A percentile compares a stretch with the other conserved stretches of the same genome.
These are phyloP conservation scores for Xenopus laevis DNA, from an alignment of 2,113 vertebrate genomes.

Conservation along the genomic window DNA sequence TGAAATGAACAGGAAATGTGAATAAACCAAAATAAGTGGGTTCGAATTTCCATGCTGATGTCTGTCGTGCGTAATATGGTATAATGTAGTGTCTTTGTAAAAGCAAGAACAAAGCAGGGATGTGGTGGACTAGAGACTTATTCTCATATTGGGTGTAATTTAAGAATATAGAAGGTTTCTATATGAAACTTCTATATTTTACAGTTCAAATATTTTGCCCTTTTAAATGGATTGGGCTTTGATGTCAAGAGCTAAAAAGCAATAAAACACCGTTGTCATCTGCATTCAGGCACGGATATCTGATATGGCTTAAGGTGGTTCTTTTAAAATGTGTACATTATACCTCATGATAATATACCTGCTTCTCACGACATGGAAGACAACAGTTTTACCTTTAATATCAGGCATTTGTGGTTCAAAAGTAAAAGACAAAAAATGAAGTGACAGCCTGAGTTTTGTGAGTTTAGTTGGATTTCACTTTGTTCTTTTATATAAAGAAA, in stretches of 20 bases:
- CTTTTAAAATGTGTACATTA: not conserved
- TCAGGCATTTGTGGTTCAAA: too few relatives aligned
- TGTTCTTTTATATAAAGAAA: too few relatives aligned
- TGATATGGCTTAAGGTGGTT: not conserved
- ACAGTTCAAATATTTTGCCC: conserved; percentile 9
- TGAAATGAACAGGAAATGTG: too few relatives aligned
- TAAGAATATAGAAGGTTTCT: conserved; percentile 13
- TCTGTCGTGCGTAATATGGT: conserved; percentile 17
- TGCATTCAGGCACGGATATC: not conserved
- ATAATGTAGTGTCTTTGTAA: conserved; percentile 24
- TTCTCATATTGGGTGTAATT: conserved; percentile 24
- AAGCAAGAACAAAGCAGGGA: conserved; percentile 36
- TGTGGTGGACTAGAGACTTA: conserved; percentile 22
- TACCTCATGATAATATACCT: not conserved
- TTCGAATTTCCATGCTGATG: conserved; percentile 23
- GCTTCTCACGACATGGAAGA: not conserved
- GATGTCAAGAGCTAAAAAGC: conserved; percentile 13
- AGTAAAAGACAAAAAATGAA: too few relatives aligned
- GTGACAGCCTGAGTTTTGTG: too few relatives aligned
- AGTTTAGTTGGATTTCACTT: too few relatives aligned
- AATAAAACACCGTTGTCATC: not conserved
- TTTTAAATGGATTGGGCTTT: conserved; percentile 14
- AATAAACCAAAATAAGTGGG: conserved; percentile 6
- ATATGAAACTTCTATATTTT: conserved; percentile 15
- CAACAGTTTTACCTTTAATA: not conserved